A percentile compares a stretch with the other conserved stretches of the same genome.
These are phyloP conservation scores for Tiliacea aurago DNA, from an alignment of 2,888 invertebrate genomes.

Conservation along the genomic window DNA sequence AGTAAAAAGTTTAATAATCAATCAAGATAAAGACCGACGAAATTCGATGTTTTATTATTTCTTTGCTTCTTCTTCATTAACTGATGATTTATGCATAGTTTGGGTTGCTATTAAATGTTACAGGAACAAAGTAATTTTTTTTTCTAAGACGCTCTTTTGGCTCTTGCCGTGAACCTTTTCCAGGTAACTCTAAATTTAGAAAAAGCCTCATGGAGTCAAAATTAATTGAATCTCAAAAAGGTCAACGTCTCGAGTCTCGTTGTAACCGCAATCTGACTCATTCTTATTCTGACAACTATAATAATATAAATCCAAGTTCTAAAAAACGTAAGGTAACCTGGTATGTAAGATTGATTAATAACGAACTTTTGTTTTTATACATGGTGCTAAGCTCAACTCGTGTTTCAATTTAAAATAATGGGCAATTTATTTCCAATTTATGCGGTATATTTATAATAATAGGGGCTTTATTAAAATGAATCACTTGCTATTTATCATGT, in stretches of 20 bases:
- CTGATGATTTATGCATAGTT: not conserved
- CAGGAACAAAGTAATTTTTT: not conserved
- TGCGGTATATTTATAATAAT: not conserved
- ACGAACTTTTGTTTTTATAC: constrained; percentile 35
- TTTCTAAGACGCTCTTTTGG: constrained; percentile 13
- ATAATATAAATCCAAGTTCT: constrained; percentile 13
- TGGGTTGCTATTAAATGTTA: constrained; percentile 3
- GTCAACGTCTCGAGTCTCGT: constrained; percentile 57
- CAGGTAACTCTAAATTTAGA: constrained; percentile 49
- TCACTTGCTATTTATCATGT: constrained; percentile 2
- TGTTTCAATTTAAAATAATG: constrained; percentile 12
- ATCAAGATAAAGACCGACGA: not conserved
- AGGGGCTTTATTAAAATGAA: constrained; percentile 3
- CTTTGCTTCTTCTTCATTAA: not conserved
- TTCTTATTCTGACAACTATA: constrained; percentile 47
- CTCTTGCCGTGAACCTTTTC: constrained; percentile 32
- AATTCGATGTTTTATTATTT: not conserved
- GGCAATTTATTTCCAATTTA: constrained; percentile 14
- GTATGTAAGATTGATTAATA: constrained; percentile 43
- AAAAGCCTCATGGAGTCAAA: constrained; percentile 26
- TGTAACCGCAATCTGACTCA: constrained; percentile 58
- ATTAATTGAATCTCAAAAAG: constrained; percentile 51
- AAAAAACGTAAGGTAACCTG: constrained; percentile 47
- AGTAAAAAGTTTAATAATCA: not conserved
- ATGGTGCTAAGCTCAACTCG: constrained; percentile 17